These are phyloP conservation scores for Zaprionus lineosus DNA, from an alignment of 2,888 invertebrate genomes.

Conservation along the genomic window DNA sequence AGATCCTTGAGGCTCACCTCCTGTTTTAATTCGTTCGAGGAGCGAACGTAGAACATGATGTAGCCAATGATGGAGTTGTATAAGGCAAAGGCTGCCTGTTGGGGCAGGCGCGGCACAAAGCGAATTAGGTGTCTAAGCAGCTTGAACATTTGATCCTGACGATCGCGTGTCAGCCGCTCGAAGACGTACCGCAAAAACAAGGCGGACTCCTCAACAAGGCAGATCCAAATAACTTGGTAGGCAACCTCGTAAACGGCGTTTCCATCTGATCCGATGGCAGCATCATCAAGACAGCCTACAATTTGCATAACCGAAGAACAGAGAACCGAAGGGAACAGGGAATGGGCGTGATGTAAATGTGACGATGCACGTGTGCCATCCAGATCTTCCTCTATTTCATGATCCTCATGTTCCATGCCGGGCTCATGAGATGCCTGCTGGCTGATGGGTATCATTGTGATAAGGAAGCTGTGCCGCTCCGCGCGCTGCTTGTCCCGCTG, in stretches of 20 bases:
- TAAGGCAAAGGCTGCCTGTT: slow-evolving; percentile 98
- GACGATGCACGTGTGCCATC: slow-evolving; percentile 90
- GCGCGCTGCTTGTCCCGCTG: slow-evolving; percentile 97
- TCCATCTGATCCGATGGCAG: slow-evolving; percentile 96
- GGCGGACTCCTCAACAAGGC: slow-evolving; percentile 98
- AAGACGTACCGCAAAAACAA: slow-evolving; percentile 97
- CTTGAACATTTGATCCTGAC: slow-evolving; percentile 97
- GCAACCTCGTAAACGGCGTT: slow-evolving; percentile 98
- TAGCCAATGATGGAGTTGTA: slow-evolving; percentile 99
- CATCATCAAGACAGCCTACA: slow-evolving; percentile 96
- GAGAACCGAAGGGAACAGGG: slow-evolving; percentile 97
- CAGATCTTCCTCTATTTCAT: slow-evolving; percentile 90
- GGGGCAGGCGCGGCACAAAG: slow-evolving; percentile 95
- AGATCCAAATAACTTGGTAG: slow-evolving; percentile 97
- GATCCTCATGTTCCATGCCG: slow-evolving; percentile 92
- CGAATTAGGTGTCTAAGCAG: slow-evolving; percentile 94
- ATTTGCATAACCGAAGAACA: slow-evolving; percentile 98
- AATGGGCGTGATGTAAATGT: slow-evolving; percentile 95
- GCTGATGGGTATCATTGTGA: slow-evolving; percentile 97
- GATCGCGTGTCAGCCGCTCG: slow-evolving; percentile 96
- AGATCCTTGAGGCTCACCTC: slow-evolving; percentile 84
- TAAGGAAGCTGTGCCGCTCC: slow-evolving; percentile 97
- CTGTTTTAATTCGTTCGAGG: slow-evolving; percentile 97
- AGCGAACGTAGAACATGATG: slow-evolving; percentile 99
- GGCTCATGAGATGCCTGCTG: slow-evolving; percentile 98